A percentile compares a stretch with the other conserved stretches of the same genome.
Conservation (phyloP, 2,113 vertebrate genomes). For the Tachysurus vachellii region DNA sequence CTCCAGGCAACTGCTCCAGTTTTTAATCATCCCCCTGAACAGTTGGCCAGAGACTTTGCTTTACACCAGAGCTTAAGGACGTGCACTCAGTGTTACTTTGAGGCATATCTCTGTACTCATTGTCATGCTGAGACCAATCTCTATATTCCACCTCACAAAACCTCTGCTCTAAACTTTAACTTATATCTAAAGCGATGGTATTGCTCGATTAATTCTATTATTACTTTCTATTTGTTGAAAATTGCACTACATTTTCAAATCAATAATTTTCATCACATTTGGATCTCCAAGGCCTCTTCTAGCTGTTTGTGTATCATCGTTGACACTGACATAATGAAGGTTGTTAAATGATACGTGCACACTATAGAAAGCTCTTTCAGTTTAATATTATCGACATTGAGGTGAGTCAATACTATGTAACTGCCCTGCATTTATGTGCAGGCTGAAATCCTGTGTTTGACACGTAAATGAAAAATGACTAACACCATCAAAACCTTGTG, state of each 20-base stretch:
- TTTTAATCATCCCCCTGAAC: conserved; percentile 51
- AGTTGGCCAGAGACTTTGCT: conserved; percentile 41
- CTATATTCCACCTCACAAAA: conserved; percentile 16
- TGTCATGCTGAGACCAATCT: conserved; percentile 10
- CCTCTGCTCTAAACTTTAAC: neutral
- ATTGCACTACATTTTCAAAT: neutral
- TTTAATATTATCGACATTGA: neutral
- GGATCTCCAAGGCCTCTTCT: neutral
- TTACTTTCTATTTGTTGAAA: neutral
- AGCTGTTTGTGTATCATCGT: neutral
- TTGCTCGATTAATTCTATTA: neutral
- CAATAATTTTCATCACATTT: neutral
- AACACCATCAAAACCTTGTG: neutral
- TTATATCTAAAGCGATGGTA: neutral
- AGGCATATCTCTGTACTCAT: conserved; percentile 36
- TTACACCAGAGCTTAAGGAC: conserved; percentile 27
- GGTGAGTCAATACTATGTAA: neutral
- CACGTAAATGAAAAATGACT: neutral
- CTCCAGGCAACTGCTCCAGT: conserved; percentile 26
- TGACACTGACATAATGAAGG: neutral
- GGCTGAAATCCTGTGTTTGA: neutral
- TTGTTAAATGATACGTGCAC: neutral
- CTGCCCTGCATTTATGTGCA: neutral
- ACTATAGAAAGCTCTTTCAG: neutral
- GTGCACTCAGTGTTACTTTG: conserved; percentile 17